Conservation (phyloP, 2,888 invertebrate genomes). For the Electrophaes corylata region DNA sequence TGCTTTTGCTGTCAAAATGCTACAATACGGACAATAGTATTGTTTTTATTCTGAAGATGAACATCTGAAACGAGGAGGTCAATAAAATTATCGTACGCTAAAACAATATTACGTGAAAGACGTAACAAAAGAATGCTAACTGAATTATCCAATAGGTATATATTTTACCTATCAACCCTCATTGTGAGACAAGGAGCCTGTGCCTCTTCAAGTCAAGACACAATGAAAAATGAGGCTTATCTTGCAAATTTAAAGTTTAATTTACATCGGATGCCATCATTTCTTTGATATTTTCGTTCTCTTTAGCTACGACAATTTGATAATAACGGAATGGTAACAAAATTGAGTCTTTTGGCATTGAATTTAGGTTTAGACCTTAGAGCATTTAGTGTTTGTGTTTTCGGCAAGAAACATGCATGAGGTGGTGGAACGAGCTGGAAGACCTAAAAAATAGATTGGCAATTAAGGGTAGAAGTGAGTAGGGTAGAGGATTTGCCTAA, state of each 20-base stretch:
- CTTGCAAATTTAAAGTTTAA: background rate
- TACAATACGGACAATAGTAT: background rate
- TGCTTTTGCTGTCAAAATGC: no score
- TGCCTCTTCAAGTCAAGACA: background rate
- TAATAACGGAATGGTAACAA: no score
- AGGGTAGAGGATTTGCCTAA: no score
- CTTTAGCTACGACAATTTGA: no score
- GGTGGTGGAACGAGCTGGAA: no score
- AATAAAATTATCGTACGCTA: constrained; percentile 62
- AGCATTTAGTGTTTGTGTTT: no score
- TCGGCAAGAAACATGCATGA: no score
- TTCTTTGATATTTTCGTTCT: background rate
- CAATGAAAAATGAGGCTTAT: background rate
- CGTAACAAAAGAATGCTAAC: constrained; percentile 65
- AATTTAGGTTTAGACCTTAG: no score
- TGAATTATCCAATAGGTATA: constrained; percentile 62
- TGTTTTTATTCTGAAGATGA: constrained; percentile 46
- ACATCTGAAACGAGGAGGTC: constrained; percentile 47
- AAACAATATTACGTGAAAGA: constrained; percentile 65
- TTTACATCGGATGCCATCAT: background rate
- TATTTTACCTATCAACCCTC: constrained; percentile 63
- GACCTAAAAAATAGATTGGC: no score
- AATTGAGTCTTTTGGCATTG: no score
- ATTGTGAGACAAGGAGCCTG: constrained; percentile 37
- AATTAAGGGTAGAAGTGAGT: no score